Evolutionary conservation across 2,888 invertebrate genomes (phyloP), one percentile per base, ranked within the genome.

Genomic region (Sisyra nigra): DNA sequence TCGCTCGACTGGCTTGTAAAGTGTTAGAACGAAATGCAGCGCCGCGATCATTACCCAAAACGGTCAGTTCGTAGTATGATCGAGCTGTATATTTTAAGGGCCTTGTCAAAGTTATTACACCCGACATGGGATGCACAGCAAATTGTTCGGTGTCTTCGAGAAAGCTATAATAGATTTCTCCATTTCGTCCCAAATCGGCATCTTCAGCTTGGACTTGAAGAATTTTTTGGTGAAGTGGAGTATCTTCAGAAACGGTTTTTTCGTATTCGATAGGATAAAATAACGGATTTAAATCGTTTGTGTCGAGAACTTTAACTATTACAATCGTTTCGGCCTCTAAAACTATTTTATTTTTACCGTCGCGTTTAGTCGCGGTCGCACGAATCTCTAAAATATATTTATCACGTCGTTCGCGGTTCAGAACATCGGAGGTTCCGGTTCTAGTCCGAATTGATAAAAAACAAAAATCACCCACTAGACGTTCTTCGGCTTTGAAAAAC

Each of bases 151-250:
- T 86, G 45, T 75, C 72, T 52, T 85, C 79, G 40, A 75, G 69
- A 54, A 97, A 79, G 60, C 89, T 92, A 66, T 94, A 97, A 66
- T 96, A 96, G 53, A 97, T 88, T 67, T 96, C 92, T 1, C 94
- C 93, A 62, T 97, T 97, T 53, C 89, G 71, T 2, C 96, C 97
- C 30, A 88, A 68, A 62, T 98, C 97, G 3, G 97, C 94, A 65
- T 98, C 97, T 56, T 91, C 92, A 1, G 96, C 97, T 30, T 44
- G 34, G 6, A 44, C 85, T 55, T 72, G 75, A 31, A 81, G 64
- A 45, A 93, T 74, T 59, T 81, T 86, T 44, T 77, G 73, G 62
- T 93, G 88, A 45, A 89, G 66, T 9, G 87, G 80, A 46, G 82
- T 79, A 60, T 94, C 92, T 62, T 94, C 94, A 15, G 80, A 76